phyloP scores from a whole-genome alignment of 2,797 vertebrate genomes.

The Heterohyrax brucei region DNA sequence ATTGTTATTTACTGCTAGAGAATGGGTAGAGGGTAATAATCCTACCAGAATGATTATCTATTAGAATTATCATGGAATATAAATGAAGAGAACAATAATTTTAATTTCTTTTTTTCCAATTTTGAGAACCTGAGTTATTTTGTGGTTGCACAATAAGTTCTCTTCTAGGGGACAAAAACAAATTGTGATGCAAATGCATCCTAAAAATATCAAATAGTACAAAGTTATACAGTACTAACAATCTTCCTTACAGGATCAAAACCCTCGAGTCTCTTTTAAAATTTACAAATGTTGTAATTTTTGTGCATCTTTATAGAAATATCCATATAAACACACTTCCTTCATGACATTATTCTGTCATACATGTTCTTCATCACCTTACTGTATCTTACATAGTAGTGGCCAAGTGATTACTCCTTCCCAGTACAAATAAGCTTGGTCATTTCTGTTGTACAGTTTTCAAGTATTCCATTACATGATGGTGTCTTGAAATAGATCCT shows the following conservation, averaged over 20 bases:
- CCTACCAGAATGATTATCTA: neutral
- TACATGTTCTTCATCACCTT: neutral
- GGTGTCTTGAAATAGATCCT: neutral
- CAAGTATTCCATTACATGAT: neutral
- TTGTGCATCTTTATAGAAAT: neutral
- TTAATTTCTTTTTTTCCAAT: neutral
- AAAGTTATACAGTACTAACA: neutral
- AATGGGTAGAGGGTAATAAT: neutral
- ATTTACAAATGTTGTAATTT: neutral
- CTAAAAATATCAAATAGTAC: neutral
- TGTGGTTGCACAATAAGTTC: neutral
- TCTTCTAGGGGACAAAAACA: neutral
- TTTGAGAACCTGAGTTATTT: constrained; percentile 1
- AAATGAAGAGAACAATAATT: neutral
- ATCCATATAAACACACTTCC: neutral
- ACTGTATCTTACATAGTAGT: neutral
- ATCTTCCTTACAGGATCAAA: neutral
- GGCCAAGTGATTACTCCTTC: neutral
- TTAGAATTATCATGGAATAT: neutral
- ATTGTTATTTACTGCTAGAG: neutral
- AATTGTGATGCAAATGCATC: neutral
- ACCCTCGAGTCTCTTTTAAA: neutral
- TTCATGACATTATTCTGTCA: no score
- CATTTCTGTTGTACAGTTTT: neutral
- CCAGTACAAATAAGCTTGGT: neutral